Conservation (phyloP, 2,113 vertebrate species). For the Protobothrops mucrosquamatus region DNA sequence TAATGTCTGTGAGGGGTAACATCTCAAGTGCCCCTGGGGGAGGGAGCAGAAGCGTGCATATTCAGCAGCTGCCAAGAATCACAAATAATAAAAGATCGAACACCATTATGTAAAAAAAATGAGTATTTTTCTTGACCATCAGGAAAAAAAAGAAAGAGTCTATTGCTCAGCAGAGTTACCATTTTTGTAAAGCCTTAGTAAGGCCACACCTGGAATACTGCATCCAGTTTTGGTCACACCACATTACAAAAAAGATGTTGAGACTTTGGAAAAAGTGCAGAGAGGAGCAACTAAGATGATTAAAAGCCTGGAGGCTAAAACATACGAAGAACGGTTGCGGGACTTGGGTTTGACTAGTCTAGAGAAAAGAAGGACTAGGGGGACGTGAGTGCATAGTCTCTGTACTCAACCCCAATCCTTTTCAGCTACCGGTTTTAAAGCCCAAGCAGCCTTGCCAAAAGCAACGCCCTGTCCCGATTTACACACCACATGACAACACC, state of each 20-base stretch:
- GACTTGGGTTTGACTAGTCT: too few species aligned
- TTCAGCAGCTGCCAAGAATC: constrained; percentile 24
- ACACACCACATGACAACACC: too few species aligned
- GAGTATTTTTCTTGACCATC: constrained; percentile 28
- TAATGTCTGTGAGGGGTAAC: constrained; percentile 26
- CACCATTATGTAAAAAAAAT: constrained; percentile 13
- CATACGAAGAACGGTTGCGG: too few species aligned
- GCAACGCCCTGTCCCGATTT: not conserved
- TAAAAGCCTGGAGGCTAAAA: too few species aligned
- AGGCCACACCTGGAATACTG: too few species aligned
- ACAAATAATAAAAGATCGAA: constrained; percentile 28
- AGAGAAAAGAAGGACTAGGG: too few species aligned
- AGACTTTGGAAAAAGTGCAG: too few species aligned
- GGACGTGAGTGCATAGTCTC: too few species aligned
- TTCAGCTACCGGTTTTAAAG: not conserved
- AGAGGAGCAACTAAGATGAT: too few species aligned
- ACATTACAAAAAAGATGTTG: too few species aligned
- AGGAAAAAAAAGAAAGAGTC: constrained; percentile 2
- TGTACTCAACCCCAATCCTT: too few species aligned
- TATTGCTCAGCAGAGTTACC: not conserved
- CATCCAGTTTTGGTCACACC: too few species aligned
- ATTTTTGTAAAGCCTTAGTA: not conserved
- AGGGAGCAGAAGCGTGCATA: constrained; percentile 10
- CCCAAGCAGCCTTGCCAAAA: not conserved
- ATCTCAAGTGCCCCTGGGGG: not conserved